Evolutionary conservation across 2,113 vertebrate species (phyloP).

Genomic region (Anthoscopus minutus): DNA sequence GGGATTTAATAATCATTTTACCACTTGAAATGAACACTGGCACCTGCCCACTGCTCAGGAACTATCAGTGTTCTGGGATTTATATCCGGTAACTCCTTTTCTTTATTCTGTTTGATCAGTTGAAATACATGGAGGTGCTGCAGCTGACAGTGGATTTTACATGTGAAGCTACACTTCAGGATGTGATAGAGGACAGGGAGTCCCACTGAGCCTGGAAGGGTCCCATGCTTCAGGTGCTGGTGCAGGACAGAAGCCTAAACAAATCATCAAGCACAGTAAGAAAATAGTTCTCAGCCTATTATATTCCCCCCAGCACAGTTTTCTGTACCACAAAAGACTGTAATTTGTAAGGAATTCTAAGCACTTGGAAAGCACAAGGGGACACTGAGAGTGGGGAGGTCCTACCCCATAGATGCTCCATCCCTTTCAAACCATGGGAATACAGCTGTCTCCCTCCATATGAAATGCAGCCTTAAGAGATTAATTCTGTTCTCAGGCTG

Average conservation of each 20-base stretch:
- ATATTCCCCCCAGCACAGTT: conserved; percentile 5
- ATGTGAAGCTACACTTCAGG: background rate
- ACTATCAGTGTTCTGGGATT: background rate
- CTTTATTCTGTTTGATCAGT: background rate
- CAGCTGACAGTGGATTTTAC: background rate
- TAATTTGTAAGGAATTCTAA: conserved; percentile 54
- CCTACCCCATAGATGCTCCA: background rate
- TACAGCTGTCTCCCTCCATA: background rate
- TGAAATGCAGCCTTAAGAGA: background rate
- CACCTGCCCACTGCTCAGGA: background rate
- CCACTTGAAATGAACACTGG: background rate
- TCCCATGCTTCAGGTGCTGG: background rate
- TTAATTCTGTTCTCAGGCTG: background rate
- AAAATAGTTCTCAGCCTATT: conserved; percentile 32
- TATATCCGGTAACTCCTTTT: background rate
- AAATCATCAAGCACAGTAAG: background rate
- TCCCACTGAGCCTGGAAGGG: background rate
- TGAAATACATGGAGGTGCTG: background rate
- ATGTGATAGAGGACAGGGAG: background rate
- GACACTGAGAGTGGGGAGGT: background rate
- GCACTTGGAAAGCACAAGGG: conserved; percentile 34
- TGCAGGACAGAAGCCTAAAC: conserved; percentile 3
- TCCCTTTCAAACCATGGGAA: conserved; percentile 40
- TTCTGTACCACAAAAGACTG: conserved; percentile 31
- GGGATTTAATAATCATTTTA: background rate